Evolutionary conservation across 2,888 invertebrate species (phyloP).

Genomic region (Drosophila tanythrix): DNA sequence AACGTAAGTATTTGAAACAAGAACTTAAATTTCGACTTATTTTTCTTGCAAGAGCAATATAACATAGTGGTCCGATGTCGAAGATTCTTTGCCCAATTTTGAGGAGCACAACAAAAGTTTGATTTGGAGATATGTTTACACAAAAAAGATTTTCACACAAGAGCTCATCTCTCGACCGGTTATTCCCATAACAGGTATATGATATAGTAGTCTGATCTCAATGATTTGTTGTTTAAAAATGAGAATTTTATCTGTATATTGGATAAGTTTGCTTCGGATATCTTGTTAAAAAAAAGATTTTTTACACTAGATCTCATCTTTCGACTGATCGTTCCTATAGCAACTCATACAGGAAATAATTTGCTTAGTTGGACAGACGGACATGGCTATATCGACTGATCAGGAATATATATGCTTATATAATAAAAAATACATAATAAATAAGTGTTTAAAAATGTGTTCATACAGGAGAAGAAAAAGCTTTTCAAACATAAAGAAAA

Average conservation of each 20-base stretch:
- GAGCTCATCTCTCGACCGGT: neutral
- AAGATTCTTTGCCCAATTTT: neutral
- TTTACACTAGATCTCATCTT: neutral
- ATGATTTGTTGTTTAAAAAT: neutral
- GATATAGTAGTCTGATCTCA: neutral
- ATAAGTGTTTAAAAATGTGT: neutral
- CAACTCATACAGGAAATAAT: neutral
- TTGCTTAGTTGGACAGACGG: neutral
- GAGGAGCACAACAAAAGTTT: neutral
- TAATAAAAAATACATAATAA: too few species aligned
- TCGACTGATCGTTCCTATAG: neutral
- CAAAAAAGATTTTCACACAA: neutral
- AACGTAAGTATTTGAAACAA: neutral
- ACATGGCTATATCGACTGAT: neutral
- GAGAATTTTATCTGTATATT: neutral
- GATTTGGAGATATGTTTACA: neutral
- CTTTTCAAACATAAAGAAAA: neutral
- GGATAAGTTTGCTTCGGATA: neutral
- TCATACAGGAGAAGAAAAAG: neutral
- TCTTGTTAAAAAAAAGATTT: neutral
- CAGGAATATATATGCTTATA: neutral
- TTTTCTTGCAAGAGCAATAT: neutral
- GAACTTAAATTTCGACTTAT: neutral
- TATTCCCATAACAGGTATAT: neutral
- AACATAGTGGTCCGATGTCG: neutral